A percentile compares a stretch with the other conserved stretches of the same genome.
Evolutionary conservation across 1,140 invertebrate genomes (phyloP).

Genomic region (Scaptomyza pallida): DNA sequence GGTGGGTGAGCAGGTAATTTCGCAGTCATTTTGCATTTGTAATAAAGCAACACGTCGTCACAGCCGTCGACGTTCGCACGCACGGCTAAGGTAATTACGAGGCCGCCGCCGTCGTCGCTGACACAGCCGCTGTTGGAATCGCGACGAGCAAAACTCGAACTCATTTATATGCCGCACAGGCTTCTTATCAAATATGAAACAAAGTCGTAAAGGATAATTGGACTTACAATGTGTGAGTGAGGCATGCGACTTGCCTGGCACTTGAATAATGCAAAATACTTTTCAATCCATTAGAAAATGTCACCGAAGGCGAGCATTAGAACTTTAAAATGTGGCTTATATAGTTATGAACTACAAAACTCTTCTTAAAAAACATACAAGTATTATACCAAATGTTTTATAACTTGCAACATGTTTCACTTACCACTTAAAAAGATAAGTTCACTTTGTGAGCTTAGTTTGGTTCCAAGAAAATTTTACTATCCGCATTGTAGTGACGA

Average conservation of each 20-base stretch:
- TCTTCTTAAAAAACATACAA: too few species aligned
- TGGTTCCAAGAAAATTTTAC: not conserved
- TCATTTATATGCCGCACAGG: conserved; percentile 78
- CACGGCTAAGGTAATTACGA: conserved; percentile 66
- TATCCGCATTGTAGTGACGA: not conserved
- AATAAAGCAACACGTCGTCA: conserved; percentile 79
- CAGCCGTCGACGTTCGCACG: conserved; percentile 42
- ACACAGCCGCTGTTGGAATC: conserved; percentile 25
- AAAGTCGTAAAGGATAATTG: conserved; percentile 82
- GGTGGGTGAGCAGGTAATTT: conserved; percentile 56
- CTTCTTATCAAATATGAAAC: conserved; percentile 82
- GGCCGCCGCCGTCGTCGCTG: too few species aligned
- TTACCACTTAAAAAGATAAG: too few species aligned
- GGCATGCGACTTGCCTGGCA: conserved; percentile 9
- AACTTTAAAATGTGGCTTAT: conserved; percentile 1
- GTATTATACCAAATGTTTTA: too few species aligned
- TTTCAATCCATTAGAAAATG: conserved; percentile 53
- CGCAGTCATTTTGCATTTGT: conserved; percentile 81
- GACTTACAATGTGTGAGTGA: conserved; percentile 66
- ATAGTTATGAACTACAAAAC: too few species aligned
- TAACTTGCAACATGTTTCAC: too few species aligned
- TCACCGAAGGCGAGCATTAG: conserved; percentile 14
- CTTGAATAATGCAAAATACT: conserved; percentile 74
- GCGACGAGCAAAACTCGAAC: conserved; percentile 29
- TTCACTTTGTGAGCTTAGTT: too few species aligned